Evolutionary conservation across 2,113 vertebrate species (phyloP), one percentile per base, ranked within the genome.

Genomic region (Theristicus caerulescens): DNA sequence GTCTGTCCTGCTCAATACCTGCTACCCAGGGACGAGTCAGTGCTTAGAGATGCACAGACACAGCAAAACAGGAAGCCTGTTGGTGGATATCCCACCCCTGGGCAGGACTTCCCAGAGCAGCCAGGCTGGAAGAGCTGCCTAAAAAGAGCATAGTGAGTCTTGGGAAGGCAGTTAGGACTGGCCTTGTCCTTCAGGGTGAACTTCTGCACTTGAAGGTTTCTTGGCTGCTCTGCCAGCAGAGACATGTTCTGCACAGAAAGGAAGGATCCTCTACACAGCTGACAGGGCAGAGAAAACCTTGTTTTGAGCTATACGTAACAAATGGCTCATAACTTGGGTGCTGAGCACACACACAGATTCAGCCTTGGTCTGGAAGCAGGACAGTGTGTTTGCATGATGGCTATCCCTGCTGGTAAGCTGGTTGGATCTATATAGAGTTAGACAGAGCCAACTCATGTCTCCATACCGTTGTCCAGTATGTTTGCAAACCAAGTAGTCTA

Each of bases 391-490:
- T 82, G 20, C 8, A 4, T 44, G 32, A 10, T 16, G 36, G 67
- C 19, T 86, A 61, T 16, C 6, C 16, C 8, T 72, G 29, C 57
- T 59, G 22, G n/a, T 85, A 46, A 81, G 29, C 52, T 93, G 70
- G 6, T 22, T 88, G 62, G 17, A 22, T 59, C 38, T 67, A 0
- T 29, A 14, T 1, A n/a, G 27, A 85, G 25, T 22, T 51, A 29
- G 52, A 55, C 17, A 85, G 80, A 69, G 14, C 46, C 8, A 59
- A 16, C 29, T 59, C 4, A 0, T 32, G 19, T 47, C 25, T 74
- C 58, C 72, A 34, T 0, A 0, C 26, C 0, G 0, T 36, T 52
- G 26, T 24, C 66, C 77, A 46, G 11, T 59, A 36, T 44, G 12
- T 79, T 88, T 6, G 2, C 54, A 76, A 79, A 40, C 24, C 10